Conservation (phyloP, 2,113 vertebrate genomes). For the Desmodus rotundus region DNA sequence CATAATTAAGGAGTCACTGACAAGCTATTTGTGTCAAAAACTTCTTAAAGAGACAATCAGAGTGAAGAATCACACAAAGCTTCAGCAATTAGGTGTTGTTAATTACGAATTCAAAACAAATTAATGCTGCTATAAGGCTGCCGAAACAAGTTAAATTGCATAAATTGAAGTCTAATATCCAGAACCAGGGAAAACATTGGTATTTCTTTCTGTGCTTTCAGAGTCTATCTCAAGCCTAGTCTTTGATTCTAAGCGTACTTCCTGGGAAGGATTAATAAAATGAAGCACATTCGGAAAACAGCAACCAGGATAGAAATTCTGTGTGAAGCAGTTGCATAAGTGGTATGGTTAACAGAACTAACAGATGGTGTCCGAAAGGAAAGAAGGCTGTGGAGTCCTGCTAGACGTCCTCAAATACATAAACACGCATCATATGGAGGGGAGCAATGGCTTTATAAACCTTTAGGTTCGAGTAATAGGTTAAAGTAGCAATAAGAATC, state of each 20-base stretch:
- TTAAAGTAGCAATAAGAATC: neutral
- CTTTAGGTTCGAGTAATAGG: neutral
- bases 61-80: neutral
- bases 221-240: neutral
- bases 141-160: constrained; percentile 1
- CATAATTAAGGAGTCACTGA: constrained; percentile 24
- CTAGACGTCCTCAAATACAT: neutral
- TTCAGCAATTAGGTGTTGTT: neutral
- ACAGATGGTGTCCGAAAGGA: neutral
- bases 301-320: neutral
- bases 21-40: constrained; percentile 24
- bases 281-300: neutral
- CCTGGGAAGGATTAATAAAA: neutral
- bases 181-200: neutral
- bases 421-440: neutral
- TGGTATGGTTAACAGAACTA: neutral
- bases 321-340: neutral
- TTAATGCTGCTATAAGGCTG: neutral
- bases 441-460: neutral
- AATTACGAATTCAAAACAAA: constrained; percentile 30
- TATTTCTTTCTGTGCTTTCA: neutral
- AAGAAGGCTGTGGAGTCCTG: neutral
- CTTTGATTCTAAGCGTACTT: neutral
- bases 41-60: neutral
- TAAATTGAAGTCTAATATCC: constrained; percentile 30